Conservation (phyloP, 2,797 vertebrate species). For the Neopelma chrysocephalum region DNA sequence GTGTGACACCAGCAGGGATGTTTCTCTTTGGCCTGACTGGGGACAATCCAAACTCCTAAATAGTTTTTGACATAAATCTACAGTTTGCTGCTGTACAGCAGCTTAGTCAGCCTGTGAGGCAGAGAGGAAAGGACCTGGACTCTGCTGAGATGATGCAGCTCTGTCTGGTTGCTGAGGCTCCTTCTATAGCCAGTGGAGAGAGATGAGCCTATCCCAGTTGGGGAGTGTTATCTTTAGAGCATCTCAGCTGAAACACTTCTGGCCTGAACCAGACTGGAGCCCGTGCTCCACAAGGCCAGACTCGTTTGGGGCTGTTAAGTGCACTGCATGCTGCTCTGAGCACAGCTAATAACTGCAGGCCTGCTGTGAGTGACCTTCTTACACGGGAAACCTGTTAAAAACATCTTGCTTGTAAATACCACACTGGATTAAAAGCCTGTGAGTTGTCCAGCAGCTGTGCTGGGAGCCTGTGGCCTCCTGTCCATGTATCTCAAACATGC, state of each 20-base stretch:
- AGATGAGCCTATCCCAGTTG: background rate
- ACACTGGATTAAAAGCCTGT: background rate
- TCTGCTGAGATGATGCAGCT: background rate
- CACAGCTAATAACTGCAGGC: background rate
- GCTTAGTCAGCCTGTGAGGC: background rate
- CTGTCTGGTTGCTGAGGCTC: background rate
- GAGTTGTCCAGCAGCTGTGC: background rate
- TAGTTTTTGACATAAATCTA: background rate
- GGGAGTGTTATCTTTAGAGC: background rate
- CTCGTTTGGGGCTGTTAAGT: background rate
- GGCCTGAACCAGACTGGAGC: background rate
- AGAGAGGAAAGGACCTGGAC: background rate
- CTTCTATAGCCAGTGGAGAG: background rate
- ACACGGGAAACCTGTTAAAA: background rate
- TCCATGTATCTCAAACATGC: background rate
- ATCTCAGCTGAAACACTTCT: background rate
- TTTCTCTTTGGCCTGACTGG: background rate
- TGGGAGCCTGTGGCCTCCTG: background rate
- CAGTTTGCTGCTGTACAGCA: background rate
- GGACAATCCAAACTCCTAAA: background rate
- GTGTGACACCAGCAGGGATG: background rate
- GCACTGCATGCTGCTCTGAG: background rate
- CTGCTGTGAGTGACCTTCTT: constrained; percentile 18
- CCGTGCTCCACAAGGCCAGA: background rate
- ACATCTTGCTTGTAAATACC: constrained; percentile 18